Conservation (phyloP, 2,888 invertebrate genomes). For the Caenorhabditis imperialis region DNA sequence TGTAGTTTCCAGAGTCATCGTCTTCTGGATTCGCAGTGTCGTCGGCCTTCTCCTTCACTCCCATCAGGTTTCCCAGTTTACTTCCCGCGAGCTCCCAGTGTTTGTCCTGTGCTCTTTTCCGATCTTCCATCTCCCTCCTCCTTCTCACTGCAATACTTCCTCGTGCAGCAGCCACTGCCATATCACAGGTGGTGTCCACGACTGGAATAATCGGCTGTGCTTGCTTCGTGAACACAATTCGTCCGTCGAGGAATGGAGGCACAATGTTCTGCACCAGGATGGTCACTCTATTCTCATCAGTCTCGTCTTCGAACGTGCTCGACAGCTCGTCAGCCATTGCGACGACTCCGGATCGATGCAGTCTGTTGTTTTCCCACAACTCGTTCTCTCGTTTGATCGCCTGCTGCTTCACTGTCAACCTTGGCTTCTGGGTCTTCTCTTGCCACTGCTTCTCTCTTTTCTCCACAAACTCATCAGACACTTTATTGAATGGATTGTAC, state of each 20-base stretch:
- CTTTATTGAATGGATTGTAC: conserved; percentile 87
- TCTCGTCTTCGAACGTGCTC: conserved; percentile 84
- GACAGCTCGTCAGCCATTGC: conserved; percentile 54
- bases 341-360: conserved; percentile 84
- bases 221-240: conserved; percentile 93
- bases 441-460: conserved; percentile 94
- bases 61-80: conserved; percentile 95
- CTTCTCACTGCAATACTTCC: conserved; percentile 91
- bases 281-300: conserved; percentile 91
- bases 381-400: conserved; percentile 97
- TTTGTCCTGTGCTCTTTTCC: conserved; percentile 94
- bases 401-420: conserved; percentile 92
- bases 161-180: conserved; percentile 95
- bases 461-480: conserved; percentile 88
- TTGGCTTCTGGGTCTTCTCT: conserved; percentile 84
- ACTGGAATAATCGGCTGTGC: conserved; percentile 70
- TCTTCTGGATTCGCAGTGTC: conserved; percentile 81
- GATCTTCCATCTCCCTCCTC: conserved; percentile 94
- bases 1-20: conserved; percentile 61
- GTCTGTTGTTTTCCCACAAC: conserved; percentile 97
- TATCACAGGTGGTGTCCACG: conserved; percentile 93
- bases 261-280: conserved; percentile 96
- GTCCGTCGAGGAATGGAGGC: conserved; percentile 97
- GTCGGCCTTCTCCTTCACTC: conserved; percentile 86
- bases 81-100: conserved; percentile 99